Conservation (phyloP, 2,113 vertebrate species). For the Nerophis ophidion region DNA sequence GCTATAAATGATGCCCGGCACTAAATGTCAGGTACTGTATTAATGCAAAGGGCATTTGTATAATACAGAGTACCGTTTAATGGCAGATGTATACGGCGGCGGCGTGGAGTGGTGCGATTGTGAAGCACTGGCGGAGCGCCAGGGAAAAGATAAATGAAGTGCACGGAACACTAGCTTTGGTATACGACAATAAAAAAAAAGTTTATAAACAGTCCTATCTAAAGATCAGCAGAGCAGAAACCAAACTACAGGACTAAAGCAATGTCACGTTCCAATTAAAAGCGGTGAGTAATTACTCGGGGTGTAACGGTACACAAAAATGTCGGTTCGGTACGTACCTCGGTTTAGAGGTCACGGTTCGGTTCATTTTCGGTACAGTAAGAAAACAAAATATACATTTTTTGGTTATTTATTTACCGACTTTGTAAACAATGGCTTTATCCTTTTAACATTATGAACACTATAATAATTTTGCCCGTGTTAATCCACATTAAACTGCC, state of each 20-base stretch:
- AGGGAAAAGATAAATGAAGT: conserved; percentile 31
- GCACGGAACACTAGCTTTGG: conserved; percentile 26
- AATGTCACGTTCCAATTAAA: neutral
- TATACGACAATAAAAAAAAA: conserved; percentile 12
- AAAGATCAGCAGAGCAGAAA: conserved; percentile 13
- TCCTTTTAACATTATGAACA: too few relatives aligned
- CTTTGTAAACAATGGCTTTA: too few relatives aligned
- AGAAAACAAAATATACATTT: too few relatives aligned
- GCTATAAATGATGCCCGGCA: conserved; percentile 25
- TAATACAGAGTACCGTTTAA: conserved; percentile 40
- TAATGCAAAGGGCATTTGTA: conserved; percentile 35
- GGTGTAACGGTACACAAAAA: too few relatives aligned
- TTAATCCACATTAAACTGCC: too few relatives aligned
- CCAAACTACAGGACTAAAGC: conserved; percentile 14
- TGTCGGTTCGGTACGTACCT: too few relatives aligned
- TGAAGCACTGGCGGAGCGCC: conserved; percentile 26
- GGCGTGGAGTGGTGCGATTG: conserved; percentile 12
- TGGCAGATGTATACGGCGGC: conserved; percentile 24
- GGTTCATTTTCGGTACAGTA: too few relatives aligned
- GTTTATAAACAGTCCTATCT: neutral
- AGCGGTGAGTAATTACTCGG: too few relatives aligned
- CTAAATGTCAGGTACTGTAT: conserved; percentile 38
- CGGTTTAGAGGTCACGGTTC: too few relatives aligned
- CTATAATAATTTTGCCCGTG: too few relatives aligned
- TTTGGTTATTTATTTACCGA: too few relatives aligned